A percentile compares a stretch with the other conserved stretches of the same genome.
phyloP scores from a whole-genome alignment of 2,797 vertebrate species.

The Aphelocoma californica region DNA sequence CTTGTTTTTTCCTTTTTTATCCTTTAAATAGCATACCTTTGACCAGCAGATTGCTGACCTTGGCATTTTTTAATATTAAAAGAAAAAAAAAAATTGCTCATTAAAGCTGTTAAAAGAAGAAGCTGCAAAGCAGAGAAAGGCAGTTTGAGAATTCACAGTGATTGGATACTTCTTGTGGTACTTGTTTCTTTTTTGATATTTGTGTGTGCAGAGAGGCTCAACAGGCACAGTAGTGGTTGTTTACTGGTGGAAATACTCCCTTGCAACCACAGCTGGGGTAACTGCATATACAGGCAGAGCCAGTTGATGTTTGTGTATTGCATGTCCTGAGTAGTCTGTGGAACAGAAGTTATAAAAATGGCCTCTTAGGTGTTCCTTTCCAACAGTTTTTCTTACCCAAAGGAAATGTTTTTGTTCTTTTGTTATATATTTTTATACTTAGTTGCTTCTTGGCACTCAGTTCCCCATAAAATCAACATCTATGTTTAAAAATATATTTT shows the following conservation, averaged over 20 bases:
- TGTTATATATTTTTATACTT: not conserved
- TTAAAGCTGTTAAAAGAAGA: not conserved
- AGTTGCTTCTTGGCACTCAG: not conserved
- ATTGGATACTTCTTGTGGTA: not conserved
- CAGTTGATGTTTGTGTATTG: not conserved
- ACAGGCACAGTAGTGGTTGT: not conserved
- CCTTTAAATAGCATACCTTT: not conserved
- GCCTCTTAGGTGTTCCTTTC: not conserved
- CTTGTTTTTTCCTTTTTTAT: not conserved
- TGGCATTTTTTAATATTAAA: not conserved
- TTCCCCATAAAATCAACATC: constrained; percentile 37
- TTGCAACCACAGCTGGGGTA: not conserved
- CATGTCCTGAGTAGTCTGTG: not conserved
- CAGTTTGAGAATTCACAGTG: not conserved
- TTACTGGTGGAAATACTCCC: not conserved
- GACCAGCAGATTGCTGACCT: not conserved
- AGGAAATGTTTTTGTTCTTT: not conserved
- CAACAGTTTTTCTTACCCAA: not conserved
- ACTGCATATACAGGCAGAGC: not conserved
- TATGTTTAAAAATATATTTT: not conserved
- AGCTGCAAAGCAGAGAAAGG: not conserved
- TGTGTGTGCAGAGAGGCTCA: not conserved
- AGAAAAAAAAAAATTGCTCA: not conserved
- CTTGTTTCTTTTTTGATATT: not conserved
- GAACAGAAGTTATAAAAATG: not conserved